Base-by-base conservation (phyloP, 1,140 invertebrate species). In the Caenorhabditis inopinata region DNA sequence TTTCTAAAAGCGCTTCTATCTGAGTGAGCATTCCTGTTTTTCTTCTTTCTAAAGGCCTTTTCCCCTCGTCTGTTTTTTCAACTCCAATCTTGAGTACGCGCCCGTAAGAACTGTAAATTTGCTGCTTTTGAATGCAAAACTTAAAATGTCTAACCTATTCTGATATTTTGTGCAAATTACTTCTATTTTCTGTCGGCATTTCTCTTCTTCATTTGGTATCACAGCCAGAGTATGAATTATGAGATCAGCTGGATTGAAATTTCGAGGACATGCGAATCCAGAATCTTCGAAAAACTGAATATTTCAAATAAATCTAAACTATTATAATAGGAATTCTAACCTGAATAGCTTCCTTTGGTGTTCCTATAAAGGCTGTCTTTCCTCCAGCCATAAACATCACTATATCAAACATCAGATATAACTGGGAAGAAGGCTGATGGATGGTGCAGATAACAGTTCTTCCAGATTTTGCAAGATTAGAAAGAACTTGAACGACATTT, bases 381-480 rank as follows among this genome's bases (percentile, higher is more conserved):
- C 74, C 47, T 23, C 46, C 46, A 53, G 38, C 77, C 46, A 78
- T 25, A 21, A 78, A 78, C 53, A 78, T 78, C 3, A 80, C 79
- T 76, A 42, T 49, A 77, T 94, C 92, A 88, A 95, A 95, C 74
- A 94, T 89, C 84, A 93, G 92, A 83, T 94, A 94, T 5, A 95
- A 91, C 80, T 93, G 93, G 2, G 94, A 95, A 7, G 93, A 93
- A 0, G 94, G 94, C 85, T 96, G 94, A 89, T 96, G 94, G 42
- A 95, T 93, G 0, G 94, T 93, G 84, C 93, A 94, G 23, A 95
- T 91, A 11, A 95, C 92, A 45, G 93, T 92, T 90, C 93, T 93
- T 42, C 91, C 93, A 58, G 79, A 35, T 29, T 74, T 78, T 7
- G 77, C 51, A 5, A 78, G 53, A 35, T 25, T 78, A 5, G 77